Percentiles rank a stretch among this genome's conserved stretches.
These are phyloP conservation scores for Antrozous pallidus DNA, from an alignment of 2,797 vertebrate species.

Conservation along the genomic window DNA sequence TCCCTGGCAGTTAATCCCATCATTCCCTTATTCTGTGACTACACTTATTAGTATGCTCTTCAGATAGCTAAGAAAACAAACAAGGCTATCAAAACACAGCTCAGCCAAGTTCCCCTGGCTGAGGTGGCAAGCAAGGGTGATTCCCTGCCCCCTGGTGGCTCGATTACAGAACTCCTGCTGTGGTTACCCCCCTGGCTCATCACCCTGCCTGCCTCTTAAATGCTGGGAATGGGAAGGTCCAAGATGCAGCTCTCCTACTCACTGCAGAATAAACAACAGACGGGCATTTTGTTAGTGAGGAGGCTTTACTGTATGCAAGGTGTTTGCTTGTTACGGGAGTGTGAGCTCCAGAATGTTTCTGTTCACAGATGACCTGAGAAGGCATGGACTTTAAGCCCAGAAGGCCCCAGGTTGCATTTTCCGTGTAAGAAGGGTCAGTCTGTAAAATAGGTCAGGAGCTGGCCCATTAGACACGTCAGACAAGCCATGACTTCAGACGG, in stretches of 20 bases:
- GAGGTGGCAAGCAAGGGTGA: neutral
- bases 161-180: conserved; percentile 49
- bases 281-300: neutral
- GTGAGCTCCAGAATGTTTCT: neutral
- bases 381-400: neutral
- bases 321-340: neutral
- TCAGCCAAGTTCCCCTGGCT: neutral
- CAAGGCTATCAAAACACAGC: conserved; percentile 39
- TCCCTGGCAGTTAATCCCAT: conserved; percentile 54
- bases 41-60: conserved; percentile 59
- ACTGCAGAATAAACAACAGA: neutral
- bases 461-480: neutral
- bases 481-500: neutral
- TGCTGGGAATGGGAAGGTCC: neutral
- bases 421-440: neutral
- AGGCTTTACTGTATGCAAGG: neutral
- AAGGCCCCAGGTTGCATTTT: neutral
- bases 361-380: neutral
- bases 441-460: neutral
- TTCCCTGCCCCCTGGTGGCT: conserved; percentile 58
- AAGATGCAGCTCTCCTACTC: neutral
- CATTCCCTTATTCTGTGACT: conserved; percentile 43
- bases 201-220: neutral
- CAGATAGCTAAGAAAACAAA: conserved; percentile 58
- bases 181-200: neutral